Base-by-base conservation (phyloP, 2,113 vertebrate genomes). In the Lycaon pictus region DNA sequence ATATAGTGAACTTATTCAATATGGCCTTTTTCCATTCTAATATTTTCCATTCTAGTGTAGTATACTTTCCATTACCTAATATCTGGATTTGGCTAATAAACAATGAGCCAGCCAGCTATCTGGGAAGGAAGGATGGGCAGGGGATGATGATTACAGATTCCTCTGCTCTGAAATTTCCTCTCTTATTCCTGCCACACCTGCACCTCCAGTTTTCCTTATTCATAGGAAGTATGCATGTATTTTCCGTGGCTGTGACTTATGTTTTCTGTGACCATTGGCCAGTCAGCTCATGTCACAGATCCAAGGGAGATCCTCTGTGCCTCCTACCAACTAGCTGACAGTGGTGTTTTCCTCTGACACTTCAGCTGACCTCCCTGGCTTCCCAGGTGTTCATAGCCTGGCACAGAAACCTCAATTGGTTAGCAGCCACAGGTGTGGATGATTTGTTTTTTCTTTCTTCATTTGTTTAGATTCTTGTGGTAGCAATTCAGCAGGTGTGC, bases 371-470 rank as follows among this genome's bases (percentile, higher is more conserved):
- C 13, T 17, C 77, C 35, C 15, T 19, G 81, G 27, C 62, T 92
- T 35, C 60, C 76, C 93, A 90, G 93, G 76, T 82, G 92, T 97
- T 19, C 22, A 43, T 15, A 87, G 80, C 62, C 56, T 37, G 82
- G 35, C 84, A 88, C 20, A 80, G 94, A 58, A 91, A 67, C 65
- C 65, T 8, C 74, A 53, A 5, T 0, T 80, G 29, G 55, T 84
- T 97, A 96, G 92, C 97, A 98, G 97, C 82, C 90, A 93, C 95
- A 97, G 98, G 97, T 98, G 96, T 93, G 94, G 88, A 76, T 93
- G 94, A 95, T 98, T 98, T 97, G 96, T 92, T 97, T 97, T 97
- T 97, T 77, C 95, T 88, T 94, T 95, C 95, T 96, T 88, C 82
- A 74, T 62, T 87, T 93, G 0, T 94, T 67, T 94, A 92, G 98